Evolutionary conservation across 2,888 invertebrate genomes (phyloP).

Genomic region (Lasioglossum marginatum): DNA sequence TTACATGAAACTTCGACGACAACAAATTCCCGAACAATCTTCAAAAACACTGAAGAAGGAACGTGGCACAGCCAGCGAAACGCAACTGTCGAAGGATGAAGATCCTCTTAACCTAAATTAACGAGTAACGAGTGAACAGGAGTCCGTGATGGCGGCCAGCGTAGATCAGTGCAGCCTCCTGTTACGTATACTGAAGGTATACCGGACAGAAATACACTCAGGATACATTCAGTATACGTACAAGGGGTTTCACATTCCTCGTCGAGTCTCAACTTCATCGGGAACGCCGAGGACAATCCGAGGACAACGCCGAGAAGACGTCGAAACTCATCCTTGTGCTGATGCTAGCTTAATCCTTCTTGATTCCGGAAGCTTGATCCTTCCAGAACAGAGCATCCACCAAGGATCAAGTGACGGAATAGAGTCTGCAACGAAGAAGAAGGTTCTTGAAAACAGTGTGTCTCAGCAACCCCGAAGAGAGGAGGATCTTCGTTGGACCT

Average conservation of each 20-base stretch:
- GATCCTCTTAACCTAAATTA: slow-evolving; percentile 38
- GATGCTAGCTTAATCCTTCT: neutral
- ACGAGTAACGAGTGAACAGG: slow-evolving; percentile 17
- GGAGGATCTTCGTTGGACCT: neutral
- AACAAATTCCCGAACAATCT: neutral
- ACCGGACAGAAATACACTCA: slow-evolving; percentile 99
- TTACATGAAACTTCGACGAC: neutral
- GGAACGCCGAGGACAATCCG: slow-evolving; percentile 3
- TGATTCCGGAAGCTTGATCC: neutral
- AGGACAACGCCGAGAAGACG: too few species aligned
- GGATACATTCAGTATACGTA: slow-evolving; percentile 99
- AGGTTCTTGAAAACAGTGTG: neutral
- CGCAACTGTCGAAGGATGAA: slow-evolving; percentile 5
- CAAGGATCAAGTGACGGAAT: neutral
- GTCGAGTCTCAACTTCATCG: slow-evolving; percentile 58
- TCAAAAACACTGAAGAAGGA: neutral
- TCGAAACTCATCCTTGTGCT: neutral
- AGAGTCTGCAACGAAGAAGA: neutral
- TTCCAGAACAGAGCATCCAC: neutral
- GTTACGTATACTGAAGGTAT: slow-evolving; percentile 99
- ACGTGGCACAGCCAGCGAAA: neutral
- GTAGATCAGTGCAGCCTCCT: slow-evolving; percentile 95
- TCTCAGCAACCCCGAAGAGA: neutral
- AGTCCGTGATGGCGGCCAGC: slow-evolving; percentile 76
- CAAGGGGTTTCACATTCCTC: slow-evolving; percentile 92